phyloP scores from a whole-genome alignment of 2,797 vertebrate species.

The Xenopus petersii region DNA sequence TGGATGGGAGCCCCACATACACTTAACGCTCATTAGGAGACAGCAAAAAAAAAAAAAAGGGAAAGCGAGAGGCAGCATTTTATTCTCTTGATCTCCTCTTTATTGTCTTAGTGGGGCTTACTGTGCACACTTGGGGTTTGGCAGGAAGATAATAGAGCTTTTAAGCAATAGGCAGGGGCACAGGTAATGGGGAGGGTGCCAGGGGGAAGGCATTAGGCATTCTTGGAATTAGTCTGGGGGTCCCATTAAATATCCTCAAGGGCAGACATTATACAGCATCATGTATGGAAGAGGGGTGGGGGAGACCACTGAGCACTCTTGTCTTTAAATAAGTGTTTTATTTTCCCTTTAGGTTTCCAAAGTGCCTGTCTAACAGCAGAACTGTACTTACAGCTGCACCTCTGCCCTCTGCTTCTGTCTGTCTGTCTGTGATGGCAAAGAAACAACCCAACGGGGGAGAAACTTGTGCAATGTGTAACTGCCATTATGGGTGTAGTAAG shows the following conservation, averaged over 20 bases:
- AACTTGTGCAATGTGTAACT: no score
- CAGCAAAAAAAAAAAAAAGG: slow-evolving; percentile 1
- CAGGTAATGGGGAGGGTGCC: neutral
- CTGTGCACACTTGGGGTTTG: slow-evolving; percentile 18
- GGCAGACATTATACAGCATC: no score
- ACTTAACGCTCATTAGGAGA: slow-evolving; percentile 41
- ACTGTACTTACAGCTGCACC: no score
- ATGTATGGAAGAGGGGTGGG: no score
- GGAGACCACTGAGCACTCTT: neutral
- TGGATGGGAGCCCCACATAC: slow-evolving; percentile 34
- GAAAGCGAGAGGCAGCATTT: slow-evolving; percentile 12
- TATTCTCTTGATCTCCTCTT: slow-evolving; percentile 10
- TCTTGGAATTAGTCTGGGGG: neutral
- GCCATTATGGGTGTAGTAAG: no score
- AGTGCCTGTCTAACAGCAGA: no score
- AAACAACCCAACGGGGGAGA: no score
- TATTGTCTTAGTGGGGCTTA: slow-evolving; percentile 5
- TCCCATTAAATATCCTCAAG: no score
- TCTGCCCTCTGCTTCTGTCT: no score
- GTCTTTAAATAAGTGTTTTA: neutral
- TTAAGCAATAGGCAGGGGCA: neutral
- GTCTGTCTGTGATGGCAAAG: no score
- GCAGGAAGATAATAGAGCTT: slow-evolving; percentile 3
- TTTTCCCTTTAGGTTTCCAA: no score
- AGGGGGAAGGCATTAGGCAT: neutral